These are phyloP conservation scores for Planiliza haematocheilus DNA, from an alignment of 2,113 vertebrate species.

Conservation along the genomic window DNA sequence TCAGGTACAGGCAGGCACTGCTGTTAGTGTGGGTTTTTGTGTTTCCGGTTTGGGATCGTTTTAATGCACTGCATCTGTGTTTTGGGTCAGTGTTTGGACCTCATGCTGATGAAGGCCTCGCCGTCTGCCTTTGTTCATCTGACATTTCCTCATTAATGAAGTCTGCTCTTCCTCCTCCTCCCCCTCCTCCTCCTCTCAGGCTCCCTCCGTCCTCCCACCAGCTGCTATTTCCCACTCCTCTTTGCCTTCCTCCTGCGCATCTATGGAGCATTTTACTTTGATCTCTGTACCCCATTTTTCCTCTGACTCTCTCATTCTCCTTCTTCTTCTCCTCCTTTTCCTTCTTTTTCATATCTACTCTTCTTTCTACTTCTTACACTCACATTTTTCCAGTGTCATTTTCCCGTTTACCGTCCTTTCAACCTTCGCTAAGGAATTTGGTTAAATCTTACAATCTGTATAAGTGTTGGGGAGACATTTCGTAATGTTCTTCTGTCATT, in stretches of 20 bases:
- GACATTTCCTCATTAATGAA: constrained; percentile 69
- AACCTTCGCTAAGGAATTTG: too few species aligned
- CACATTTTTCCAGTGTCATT: neutral
- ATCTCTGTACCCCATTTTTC: constrained; percentile 27
- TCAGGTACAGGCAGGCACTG: neutral
- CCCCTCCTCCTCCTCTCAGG: constrained; percentile 15
- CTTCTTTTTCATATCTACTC: neutral
- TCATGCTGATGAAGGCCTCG: constrained; percentile 56
- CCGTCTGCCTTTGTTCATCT: constrained; percentile 60
- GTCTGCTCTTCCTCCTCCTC: constrained; percentile 21
- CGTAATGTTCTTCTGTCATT: too few species aligned
- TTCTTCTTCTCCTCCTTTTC: neutral
- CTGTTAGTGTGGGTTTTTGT: neutral
- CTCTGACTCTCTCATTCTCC: neutral
- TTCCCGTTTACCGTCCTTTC: too few species aligned
- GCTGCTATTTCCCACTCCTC: constrained; percentile 23
- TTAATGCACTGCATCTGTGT: neutral
- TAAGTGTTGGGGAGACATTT: too few species aligned
- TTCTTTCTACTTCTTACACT: too few species aligned
- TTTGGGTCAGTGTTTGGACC: constrained; percentile 42
- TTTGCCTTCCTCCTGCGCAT: constrained; percentile 1
- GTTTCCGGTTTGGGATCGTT: constrained; percentile 8
- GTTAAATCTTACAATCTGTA: too few species aligned
- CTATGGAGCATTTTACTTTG: constrained; percentile 36
- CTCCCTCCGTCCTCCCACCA: constrained; percentile 10